Conservation (phyloP, 2,113 vertebrate genomes). For the Xenopus laevis region DNA sequence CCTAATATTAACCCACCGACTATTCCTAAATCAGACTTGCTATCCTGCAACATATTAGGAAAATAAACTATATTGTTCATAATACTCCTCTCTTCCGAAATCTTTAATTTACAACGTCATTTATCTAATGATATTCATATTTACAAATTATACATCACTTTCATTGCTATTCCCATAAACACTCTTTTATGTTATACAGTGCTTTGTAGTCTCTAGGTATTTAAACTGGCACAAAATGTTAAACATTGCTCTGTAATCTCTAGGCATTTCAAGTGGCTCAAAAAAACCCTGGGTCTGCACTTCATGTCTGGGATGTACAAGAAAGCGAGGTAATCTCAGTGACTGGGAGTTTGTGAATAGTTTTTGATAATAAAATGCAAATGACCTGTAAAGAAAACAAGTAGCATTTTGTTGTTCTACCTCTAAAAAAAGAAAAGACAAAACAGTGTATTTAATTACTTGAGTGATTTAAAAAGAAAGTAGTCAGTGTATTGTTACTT, state of each 20-base stretch:
- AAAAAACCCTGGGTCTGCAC: not conserved
- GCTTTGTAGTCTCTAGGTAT: not conserved
- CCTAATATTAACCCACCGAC: slow-evolving; percentile 27
- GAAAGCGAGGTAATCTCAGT: slow-evolving; percentile 7
- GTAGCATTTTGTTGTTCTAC: slow-evolving; percentile 7
- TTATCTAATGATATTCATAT: not conserved
- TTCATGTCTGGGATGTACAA: slow-evolving; percentile 5
- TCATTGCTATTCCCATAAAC: too few relatives aligned
- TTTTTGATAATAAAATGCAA: slow-evolving; percentile 44
- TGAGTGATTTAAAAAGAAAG: slow-evolving; percentile 59
- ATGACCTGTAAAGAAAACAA: slow-evolving; percentile 19
- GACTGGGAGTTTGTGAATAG: slow-evolving; percentile 36
- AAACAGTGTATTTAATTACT: slow-evolving; percentile 63
- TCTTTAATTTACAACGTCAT: slow-evolving; percentile 29
- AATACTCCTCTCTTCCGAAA: slow-evolving; percentile 3
- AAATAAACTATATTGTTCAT: slow-evolving; percentile 28
- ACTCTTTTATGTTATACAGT: too few relatives aligned
- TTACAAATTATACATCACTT: slow-evolving; percentile 26
- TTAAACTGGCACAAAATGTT: slow-evolving; percentile 1
- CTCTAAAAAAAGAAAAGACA: slow-evolving; percentile 11
- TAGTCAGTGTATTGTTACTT: slow-evolving; percentile 69
- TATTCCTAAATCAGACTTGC: slow-evolving; percentile 26
- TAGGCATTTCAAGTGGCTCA: too few relatives aligned
- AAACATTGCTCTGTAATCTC: too few relatives aligned
- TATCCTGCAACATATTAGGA: slow-evolving; percentile 26